Conservation (phyloP, 2,113 vertebrate species). For the Stomatorhinus ivindoensis region DNA sequence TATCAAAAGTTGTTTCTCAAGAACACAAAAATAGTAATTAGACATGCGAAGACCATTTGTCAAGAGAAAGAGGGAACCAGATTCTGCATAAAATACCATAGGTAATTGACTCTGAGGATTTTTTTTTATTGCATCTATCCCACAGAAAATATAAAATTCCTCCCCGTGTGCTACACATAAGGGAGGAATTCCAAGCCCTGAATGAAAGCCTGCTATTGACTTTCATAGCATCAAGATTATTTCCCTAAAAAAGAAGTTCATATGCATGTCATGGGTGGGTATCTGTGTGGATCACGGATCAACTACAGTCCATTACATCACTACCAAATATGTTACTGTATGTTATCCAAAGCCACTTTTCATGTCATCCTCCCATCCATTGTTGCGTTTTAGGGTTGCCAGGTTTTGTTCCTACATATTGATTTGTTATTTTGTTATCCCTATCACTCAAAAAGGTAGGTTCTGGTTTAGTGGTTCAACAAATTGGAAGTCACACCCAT, state of each 20-base stretch:
- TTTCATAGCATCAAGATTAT: background rate
- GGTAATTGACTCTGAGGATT: background rate
- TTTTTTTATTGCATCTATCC: background rate
- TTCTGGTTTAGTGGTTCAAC: background rate
- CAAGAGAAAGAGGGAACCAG: no score
- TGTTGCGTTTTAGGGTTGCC: background rate
- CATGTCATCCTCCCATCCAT: background rate
- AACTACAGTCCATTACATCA: no score
- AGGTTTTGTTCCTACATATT: background rate
- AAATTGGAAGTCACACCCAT: background rate
- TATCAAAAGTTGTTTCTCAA: no score
- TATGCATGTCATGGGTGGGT: background rate
- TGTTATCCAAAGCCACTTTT: background rate
- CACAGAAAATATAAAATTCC: background rate
- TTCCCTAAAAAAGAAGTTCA: background rate
- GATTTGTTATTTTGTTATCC: background rate
- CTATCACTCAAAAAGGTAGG: no score
- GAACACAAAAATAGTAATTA: no score
- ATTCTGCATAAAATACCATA: no score
- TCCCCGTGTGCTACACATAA: no score
- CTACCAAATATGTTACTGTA: no score
- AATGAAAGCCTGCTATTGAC: background rate
- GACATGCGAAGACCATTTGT: no score
- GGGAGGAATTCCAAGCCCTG: background rate
- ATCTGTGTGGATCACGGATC: no score